Evolutionary conservation across 2,888 invertebrate genomes (phyloP), one percentile per base, ranked within the genome.

Genomic region (Axea sp.): DNA sequence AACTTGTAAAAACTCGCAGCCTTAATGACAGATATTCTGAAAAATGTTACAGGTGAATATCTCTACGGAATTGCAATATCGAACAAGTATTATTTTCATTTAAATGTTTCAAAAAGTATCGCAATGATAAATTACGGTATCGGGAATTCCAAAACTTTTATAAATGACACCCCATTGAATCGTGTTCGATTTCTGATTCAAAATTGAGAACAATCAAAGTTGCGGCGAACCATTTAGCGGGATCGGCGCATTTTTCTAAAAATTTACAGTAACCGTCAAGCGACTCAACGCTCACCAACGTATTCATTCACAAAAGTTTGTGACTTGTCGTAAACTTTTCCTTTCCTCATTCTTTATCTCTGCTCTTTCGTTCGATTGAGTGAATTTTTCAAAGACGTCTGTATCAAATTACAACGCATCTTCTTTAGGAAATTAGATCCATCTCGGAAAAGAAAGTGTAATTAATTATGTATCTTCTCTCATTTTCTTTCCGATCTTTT

Each of bases 131-230:
- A n/a, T n/a, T n/a, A n/a, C n/a, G n/a, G n/a, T n/a, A n/a, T n/a
- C n/a, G n/a, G n/a, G n/a, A n/a, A 37, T 49, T 37, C 9, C 1
- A 55, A 39, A 41, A 28, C 17, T 28, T 3, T 41, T 17, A 24
- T 6, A 2, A 15, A 24, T 9, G 15, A 22, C n/a, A 17, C 6
- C 15, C 43, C 24, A 64, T 65, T 53, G 35, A 59, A 59, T 47
- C 57, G 24, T 15, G 12, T 41, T 67, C 49, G 31, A 49, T 68
- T 68, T 60, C 59, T 60, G 49, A 33, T 26, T 26, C 35, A 7
- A 43, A 68, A 68, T 60, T 30, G 60, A n/a, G n/a, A 60, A 69
- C 60, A 53, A 69, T 69, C 53, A 37, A 60, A 60, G 60, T 68
- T 60, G 51, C 30, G 43, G 68, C 45, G 39, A 53, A 35, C 37